phyloP scores from a whole-genome alignment of 1,140 invertebrate genomes.

The Aphidius gifuensis region DNA sequence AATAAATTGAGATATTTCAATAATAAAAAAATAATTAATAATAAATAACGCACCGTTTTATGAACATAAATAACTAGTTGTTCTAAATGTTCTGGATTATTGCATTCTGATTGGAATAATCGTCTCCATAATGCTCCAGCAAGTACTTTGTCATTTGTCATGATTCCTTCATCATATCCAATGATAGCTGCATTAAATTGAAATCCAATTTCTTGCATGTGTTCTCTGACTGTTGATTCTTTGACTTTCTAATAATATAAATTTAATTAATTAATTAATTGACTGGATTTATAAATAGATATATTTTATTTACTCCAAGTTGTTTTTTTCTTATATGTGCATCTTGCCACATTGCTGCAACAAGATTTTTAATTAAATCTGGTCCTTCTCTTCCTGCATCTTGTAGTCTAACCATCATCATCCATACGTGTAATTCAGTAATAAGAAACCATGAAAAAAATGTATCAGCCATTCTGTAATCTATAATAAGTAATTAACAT shows the following conservation, averaged over 20 bases:
- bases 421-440: constrained; percentile 83
- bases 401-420: constrained; percentile 73
- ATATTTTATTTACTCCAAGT: constrained; percentile 60
- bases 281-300: not conserved
- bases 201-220: constrained; percentile 63
- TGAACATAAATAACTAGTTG: constrained; percentile 68
- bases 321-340: constrained; percentile 67
- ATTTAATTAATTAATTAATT: not conserved
- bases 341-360: constrained; percentile 81
- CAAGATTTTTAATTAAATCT: constrained; percentile 67
- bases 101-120: constrained; percentile 65
- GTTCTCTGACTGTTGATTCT: constrained; percentile 56
- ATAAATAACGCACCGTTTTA: constrained; percentile 59
- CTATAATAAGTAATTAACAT: constrained; percentile 51
- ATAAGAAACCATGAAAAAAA: constrained; percentile 81
- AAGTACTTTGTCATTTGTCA: constrained; percentile 68
- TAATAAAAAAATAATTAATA: constrained; percentile 18
- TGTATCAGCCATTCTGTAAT: constrained; percentile 71
- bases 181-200: constrained; percentile 82
- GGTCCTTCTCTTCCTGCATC: constrained; percentile 69
- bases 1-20: constrained; percentile 24
- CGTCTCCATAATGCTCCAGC: constrained; percentile 82
- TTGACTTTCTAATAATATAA: constrained; percentile 56
- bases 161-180: constrained; percentile 82
- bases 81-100: constrained; percentile 64